Evolutionary conservation across 1,140 invertebrate species (phyloP).

Genomic region (Atta colombica): DNA sequence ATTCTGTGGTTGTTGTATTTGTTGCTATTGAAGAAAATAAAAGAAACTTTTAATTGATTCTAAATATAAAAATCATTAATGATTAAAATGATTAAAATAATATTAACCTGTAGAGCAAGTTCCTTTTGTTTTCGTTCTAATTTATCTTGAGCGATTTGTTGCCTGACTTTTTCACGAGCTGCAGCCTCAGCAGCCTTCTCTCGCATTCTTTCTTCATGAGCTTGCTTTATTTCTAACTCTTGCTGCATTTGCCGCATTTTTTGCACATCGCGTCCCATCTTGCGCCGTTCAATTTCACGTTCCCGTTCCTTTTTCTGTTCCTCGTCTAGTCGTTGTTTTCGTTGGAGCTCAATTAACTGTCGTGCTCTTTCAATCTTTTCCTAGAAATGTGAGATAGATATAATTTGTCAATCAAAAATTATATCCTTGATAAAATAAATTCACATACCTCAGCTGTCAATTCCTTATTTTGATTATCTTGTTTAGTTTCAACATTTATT

Average conservation of each 20-base stretch:
- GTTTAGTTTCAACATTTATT: slow-evolving; percentile 27
- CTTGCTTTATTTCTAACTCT: slow-evolving; percentile 91
- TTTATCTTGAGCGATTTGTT: slow-evolving; percentile 93
- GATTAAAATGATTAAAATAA: background rate
- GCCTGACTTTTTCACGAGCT: slow-evolving; percentile 90
- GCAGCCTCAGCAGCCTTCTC: slow-evolving; percentile 90
- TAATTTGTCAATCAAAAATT: background rate
- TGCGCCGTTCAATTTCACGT: slow-evolving; percentile 91
- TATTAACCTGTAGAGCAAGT: slow-evolving; percentile 73
- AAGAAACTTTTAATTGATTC: slow-evolving; percentile 22
- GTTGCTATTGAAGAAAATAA: slow-evolving; percentile 61
- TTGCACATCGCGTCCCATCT: slow-evolving; percentile 90
- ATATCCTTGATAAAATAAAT: background rate
- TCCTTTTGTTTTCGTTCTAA: slow-evolving; percentile 87
- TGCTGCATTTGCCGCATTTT: slow-evolving; percentile 90
- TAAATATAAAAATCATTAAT: background rate
- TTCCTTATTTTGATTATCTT: slow-evolving; percentile 27
- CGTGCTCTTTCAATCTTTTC: slow-evolving; percentile 85
- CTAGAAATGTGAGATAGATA: slow-evolving; percentile 65
- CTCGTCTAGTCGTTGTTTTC: slow-evolving; percentile 89
- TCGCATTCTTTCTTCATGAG: slow-evolving; percentile 90
- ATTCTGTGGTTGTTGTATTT: slow-evolving; percentile 67
- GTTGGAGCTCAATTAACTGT: slow-evolving; percentile 87
- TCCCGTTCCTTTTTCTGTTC: slow-evolving; percentile 89
- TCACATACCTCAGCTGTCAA: slow-evolving; percentile 59